These are phyloP conservation scores for Craseonycteris thonglongyai DNA, from an alignment of 2,113 vertebrate genomes.

Conservation along the genomic window DNA sequence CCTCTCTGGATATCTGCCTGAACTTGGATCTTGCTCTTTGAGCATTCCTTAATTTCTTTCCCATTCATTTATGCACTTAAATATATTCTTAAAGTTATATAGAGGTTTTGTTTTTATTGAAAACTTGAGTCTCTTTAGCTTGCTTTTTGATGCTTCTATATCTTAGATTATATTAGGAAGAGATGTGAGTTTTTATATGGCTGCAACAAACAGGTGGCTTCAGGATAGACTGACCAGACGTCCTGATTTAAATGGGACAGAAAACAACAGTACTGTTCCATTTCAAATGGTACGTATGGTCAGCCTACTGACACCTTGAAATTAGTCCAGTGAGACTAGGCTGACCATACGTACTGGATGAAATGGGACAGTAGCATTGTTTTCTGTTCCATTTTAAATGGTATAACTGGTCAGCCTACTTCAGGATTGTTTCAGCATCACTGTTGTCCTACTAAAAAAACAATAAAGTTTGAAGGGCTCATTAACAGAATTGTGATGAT, in stretches of 20 bases:
- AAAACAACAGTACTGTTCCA: too few species aligned
- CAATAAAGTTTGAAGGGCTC: constrained; percentile 30
- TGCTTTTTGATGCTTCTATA: background rate
- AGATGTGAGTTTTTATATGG: background rate
- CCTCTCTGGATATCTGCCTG: background rate
- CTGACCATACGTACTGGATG: too few species aligned
- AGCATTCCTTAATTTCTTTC: background rate
- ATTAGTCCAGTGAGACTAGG: too few species aligned
- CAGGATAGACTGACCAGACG: too few species aligned
- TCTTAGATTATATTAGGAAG: background rate
- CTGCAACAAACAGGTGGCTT: constrained; percentile 1
- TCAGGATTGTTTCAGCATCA: background rate
- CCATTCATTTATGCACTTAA: background rate
- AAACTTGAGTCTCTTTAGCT: background rate
- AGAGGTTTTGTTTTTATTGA: background rate
- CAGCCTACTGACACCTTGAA: too few species aligned
- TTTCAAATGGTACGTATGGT: too few species aligned
- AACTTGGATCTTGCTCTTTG: background rate
- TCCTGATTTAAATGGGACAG: too few species aligned
- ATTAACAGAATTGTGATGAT: constrained; percentile 37
- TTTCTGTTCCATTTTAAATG: too few species aligned
- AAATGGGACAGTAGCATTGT: too few species aligned
- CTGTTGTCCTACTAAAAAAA: constrained; percentile 14
- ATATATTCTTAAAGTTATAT: background rate
- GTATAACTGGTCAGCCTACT: too few species aligned